phyloP scores from a whole-genome alignment of 1,140 invertebrate genomes.

The Papilio helenus region DNA sequence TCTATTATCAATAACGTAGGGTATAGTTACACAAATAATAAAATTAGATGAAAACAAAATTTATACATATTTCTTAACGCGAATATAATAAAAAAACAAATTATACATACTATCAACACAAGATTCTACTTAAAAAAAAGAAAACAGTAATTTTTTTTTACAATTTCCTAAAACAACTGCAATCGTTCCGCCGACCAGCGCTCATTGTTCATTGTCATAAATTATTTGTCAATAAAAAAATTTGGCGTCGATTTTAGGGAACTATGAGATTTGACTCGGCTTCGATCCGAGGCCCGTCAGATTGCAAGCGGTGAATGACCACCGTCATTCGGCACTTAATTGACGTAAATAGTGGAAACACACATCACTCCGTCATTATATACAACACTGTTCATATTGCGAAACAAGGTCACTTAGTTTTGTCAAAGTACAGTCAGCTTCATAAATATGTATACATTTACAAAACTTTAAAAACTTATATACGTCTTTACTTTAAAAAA shows the following conservation, averaged over 20 bases:
- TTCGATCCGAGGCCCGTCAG: conserved; percentile 26
- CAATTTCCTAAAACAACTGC: conserved; percentile 72
- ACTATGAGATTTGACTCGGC: conserved; percentile 36
- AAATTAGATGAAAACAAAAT: conserved; percentile 81
- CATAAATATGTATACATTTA: too few relatives aligned
- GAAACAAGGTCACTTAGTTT: conserved; percentile 29
- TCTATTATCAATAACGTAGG: conserved; percentile 82
- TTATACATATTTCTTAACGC: conserved; percentile 82
- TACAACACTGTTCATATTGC: conserved; percentile 29
- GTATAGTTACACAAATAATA: conserved; percentile 81
- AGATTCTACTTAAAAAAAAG: conserved; percentile 70
- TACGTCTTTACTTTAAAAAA: too few relatives aligned
- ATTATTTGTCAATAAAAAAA: conserved; percentile 65
- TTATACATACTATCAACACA: conserved; percentile 81
- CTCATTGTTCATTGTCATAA: conserved; percentile 58
- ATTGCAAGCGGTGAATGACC: conserved; percentile 14
- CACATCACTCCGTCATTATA: conserved; percentile 8
- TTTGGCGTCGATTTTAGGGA: conserved; percentile 36
- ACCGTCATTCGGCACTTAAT: conserved; percentile 27
- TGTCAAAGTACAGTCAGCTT: not conserved
- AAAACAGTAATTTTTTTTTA: conserved; percentile 68
- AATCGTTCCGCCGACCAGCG: conserved; percentile 59
- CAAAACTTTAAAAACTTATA: too few relatives aligned
- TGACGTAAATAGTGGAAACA: conserved; percentile 30
- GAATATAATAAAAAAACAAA: conserved; percentile 79